Conservation (phyloP, 2,888 invertebrate species). For the Bellardia bayeri region DNA sequence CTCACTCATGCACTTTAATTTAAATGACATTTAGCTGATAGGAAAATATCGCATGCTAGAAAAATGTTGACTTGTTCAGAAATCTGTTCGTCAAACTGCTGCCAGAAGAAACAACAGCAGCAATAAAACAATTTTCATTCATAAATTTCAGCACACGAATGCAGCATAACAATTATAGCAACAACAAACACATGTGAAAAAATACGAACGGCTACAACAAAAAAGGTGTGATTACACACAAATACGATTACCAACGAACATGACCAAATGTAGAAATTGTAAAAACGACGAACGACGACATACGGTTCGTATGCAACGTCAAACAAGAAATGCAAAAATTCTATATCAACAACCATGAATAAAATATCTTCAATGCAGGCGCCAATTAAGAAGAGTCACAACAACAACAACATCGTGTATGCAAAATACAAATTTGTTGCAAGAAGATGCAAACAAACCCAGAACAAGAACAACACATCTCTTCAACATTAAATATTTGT, state of each 20-base stretch:
- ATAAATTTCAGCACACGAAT: slow-evolving; percentile 52
- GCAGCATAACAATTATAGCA: neutral
- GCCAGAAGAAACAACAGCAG: slow-evolving; percentile 1
- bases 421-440: slow-evolving; percentile 61
- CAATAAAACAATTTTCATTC: slow-evolving; percentile 68
- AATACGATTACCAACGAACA: slow-evolving; percentile 15
- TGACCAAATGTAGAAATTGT: slow-evolving; percentile 14
- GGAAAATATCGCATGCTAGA: slow-evolving; percentile 62
- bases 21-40: neutral
- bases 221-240: slow-evolving; percentile 14
- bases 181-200: slow-evolving; percentile 17
- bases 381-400: slow-evolving; percentile 58
- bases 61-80: neutral
- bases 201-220: slow-evolving; percentile 7
- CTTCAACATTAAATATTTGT: slow-evolving; percentile 18
- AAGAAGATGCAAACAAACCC: slow-evolving; percentile 3
- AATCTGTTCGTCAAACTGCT: neutral
- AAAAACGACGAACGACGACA: neutral
- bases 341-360: slow-evolving; percentile 13
- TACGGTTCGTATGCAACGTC: slow-evolving; percentile 32
- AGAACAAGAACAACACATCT: neutral
- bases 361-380: slow-evolving; percentile 42
- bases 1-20: slow-evolving; percentile 41
- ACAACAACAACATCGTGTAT: slow-evolving; percentile 31
- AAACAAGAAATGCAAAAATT: slow-evolving; percentile 3